Evolutionary conservation across 2,888 invertebrate genomes (phyloP).

Genomic region (Oscheius onirici): DNA sequence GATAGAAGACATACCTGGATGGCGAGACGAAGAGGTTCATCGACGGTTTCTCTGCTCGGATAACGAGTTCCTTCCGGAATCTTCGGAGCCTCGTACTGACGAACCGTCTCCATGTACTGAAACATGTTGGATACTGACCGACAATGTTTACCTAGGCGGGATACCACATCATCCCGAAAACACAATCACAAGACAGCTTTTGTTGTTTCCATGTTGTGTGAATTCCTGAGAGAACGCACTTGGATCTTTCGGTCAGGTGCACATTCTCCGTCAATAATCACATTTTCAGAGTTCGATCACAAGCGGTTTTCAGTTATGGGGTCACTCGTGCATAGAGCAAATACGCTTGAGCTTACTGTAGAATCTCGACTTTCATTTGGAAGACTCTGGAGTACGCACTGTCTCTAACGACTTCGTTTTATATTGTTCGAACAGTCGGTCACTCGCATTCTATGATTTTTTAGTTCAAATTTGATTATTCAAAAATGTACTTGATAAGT

Average conservation of each 20-base stretch:
- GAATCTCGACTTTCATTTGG: too few relatives aligned
- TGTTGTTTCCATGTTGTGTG: not conserved
- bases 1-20: slow-evolving; percentile 76
- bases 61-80: slow-evolving; percentile 50
- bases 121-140: slow-evolving; percentile 16
- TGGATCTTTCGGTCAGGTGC: too few relatives aligned
- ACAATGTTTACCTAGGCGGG: not conserved
- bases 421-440: too few relatives aligned
- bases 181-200: not conserved
- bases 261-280: too few relatives aligned
- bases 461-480: too few relatives aligned
- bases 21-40: slow-evolving; percentile 88
- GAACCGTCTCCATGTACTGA: slow-evolving; percentile 58
- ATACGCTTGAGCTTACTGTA: too few relatives aligned
- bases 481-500: too few relatives aligned
- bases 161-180: not conserved
- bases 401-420: too few relatives aligned
- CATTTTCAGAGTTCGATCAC: not conserved
- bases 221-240: not conserved
- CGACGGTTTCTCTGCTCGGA: slow-evolving; percentile 73
- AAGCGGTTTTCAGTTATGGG: not conserved
- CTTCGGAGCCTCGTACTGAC: slow-evolving; percentile 55
- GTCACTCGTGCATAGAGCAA: not conserved
- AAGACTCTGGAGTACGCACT: too few relatives aligned
- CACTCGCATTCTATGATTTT: too few relatives aligned